Conservation (phyloP, 2,797 vertebrate species). For the Pempheris klunzingeri region DNA sequence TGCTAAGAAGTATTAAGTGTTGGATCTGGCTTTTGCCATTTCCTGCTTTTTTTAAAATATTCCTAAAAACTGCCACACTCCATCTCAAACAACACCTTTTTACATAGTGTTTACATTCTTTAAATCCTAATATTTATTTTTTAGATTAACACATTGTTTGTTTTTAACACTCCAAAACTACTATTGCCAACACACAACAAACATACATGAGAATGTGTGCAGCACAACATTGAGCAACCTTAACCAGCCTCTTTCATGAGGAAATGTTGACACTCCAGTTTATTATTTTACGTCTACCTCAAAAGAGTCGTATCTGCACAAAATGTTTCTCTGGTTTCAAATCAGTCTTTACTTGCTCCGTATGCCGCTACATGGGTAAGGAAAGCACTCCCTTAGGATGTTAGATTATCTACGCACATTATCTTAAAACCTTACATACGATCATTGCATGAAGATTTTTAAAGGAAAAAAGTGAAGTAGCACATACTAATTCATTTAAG, state of each 20-base stretch:
- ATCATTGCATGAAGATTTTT: constrained; percentile 23
- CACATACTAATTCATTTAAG: neutral
- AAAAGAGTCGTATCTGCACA: constrained; percentile 28
- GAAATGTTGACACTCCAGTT: constrained; percentile 33
- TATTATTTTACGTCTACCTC: constrained; percentile 64
- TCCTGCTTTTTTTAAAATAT: constrained; percentile 9
- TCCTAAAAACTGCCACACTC: constrained; percentile 34
- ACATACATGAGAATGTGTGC: neutral
- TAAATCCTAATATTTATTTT: constrained; percentile 26
- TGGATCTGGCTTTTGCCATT: constrained; percentile 6
- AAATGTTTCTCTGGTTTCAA: neutral
- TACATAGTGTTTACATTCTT: constrained; percentile 21
- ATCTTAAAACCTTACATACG: neutral
- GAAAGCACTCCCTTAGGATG: neutral
- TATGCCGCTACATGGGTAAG: neutral
- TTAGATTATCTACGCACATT: neutral
- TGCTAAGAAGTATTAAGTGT: neutral
- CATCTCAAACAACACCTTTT: neutral
- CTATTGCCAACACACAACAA: neutral
- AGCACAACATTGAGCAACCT: constrained; percentile 7
- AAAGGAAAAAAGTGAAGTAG: constrained; percentile 10
- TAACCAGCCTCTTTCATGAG: constrained; percentile 11
- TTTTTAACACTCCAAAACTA: constrained; percentile 26
- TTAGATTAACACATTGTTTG: constrained; percentile 5
- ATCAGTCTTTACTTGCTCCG: neutral